A percentile compares a stretch with the other conserved stretches of the same genome.
These are phyloP conservation scores for Clarias batrachus DNA, from an alignment of 2,113 vertebrate genomes.

Conservation along the genomic window DNA sequence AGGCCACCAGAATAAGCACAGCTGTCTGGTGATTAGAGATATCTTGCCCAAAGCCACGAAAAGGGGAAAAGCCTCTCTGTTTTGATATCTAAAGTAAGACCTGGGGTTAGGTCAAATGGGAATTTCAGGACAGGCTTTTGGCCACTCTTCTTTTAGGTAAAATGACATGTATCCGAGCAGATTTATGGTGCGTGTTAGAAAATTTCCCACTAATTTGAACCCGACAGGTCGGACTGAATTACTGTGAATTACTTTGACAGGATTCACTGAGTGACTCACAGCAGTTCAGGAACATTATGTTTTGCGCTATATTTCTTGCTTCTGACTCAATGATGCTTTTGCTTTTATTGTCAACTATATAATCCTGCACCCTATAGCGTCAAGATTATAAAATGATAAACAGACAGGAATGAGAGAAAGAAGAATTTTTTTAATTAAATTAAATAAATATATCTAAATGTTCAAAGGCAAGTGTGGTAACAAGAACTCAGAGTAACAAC, in stretches of 20 bases:
- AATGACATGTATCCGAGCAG: not conserved
- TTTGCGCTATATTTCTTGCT: not conserved
- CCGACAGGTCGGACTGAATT: not conserved
- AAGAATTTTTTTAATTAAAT: not conserved
- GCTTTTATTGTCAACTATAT: not conserved
- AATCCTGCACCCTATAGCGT: not conserved
- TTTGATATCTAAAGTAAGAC: not conserved
- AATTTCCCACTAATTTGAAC: not conserved
- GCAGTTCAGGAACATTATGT: slow-evolving; percentile 5
- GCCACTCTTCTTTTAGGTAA: not conserved
- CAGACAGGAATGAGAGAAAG: not conserved
- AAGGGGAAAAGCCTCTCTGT: not conserved
- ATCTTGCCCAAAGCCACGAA: not conserved
- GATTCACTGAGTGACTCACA: not conserved
- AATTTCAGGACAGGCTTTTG: not conserved
- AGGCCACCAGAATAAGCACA: not conserved
- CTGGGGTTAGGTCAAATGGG: not conserved
- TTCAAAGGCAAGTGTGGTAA: not conserved
- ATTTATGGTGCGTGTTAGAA: not conserved
- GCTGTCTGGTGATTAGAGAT: not conserved
- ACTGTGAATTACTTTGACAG: not conserved
- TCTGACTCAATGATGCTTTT: not conserved
- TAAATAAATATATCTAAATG: too few relatives aligned
- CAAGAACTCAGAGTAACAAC: not conserved
- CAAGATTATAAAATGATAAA: not conserved